Conservation (phyloP, 2,113 vertebrate species). For the Varanus komodoensis region DNA sequence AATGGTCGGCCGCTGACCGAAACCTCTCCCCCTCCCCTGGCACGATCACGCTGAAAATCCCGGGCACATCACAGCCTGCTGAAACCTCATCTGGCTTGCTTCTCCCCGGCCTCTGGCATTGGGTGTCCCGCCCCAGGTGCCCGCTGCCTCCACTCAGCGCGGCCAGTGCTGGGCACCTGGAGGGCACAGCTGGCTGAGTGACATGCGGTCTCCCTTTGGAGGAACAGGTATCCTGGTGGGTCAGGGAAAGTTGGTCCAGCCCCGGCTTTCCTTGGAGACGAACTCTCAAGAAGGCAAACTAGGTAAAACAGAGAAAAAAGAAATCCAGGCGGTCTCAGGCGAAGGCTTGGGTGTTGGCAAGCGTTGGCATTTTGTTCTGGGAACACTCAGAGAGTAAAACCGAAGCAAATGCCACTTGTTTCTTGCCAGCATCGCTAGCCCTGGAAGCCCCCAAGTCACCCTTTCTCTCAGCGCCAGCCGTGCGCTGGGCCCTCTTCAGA, state of each 20-base stretch:
- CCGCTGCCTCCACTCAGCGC: too few species aligned
- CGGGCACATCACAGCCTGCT: background rate
- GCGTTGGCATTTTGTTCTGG: background rate
- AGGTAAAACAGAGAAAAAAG: too few species aligned
- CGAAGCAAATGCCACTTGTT: background rate
- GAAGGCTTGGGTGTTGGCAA: too few species aligned
- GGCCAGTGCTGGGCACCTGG: too few species aligned
- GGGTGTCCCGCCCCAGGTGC: background rate
- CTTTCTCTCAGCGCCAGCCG: background rate
- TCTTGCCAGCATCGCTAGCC: background rate
- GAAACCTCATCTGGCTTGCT: background rate
- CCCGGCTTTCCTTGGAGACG: too few species aligned
- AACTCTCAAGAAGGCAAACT: too few species aligned
- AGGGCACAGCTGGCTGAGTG: too few species aligned
- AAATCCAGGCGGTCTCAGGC: too few species aligned
- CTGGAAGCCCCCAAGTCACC: background rate
- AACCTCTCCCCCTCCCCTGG: background rate
- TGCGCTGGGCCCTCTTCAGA: too few species aligned
- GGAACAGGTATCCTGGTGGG: background rate
- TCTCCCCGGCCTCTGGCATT: fast-evolving
- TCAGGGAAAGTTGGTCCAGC: too few species aligned
- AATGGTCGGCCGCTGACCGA: background rate
- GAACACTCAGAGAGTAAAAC: background rate
- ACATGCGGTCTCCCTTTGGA: too few species aligned
- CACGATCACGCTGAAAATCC: background rate